Evolutionary conservation across 53 echinoderm and acorn worm species (phyloP), one percentile per base, ranked within the genome.

Genomic region (Echinometra lucunter): DNA sequence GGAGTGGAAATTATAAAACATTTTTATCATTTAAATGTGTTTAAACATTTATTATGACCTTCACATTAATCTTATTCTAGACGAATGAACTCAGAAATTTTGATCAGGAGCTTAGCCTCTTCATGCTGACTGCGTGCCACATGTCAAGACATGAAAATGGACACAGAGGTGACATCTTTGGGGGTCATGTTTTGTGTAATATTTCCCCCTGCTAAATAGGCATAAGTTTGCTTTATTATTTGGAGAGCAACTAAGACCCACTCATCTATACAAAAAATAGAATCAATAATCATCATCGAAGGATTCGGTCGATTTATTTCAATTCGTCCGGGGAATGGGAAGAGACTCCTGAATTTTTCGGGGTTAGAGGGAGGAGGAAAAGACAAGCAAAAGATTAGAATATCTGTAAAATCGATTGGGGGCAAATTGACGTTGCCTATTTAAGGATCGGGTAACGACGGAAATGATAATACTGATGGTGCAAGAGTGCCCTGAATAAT

Each of bases 401-500:
- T 89, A 67, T 67, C 91, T 91, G 91, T 67, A 44, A 67, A 91
- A 91, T 91, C 91, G 66, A 91, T 91, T 42, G 45, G n/a, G 58
- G 44, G 45, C n/a, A 66, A 66, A 67, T 67, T 91, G 91, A 42
- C 63, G 91, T 91, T 91, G 91, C 91, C 91, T 66, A 70, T 91
- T 67, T 91, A 67, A 67, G 91, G 91, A 91, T 66, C 45, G 40
- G 91, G 67, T 67, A 91, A 91, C 58, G 91, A 91, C 44, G 28
- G 91, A 91, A 91, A 45, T 91, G 66, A 66, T 45, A 69, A 91
- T 91, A 67, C 57, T 60, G 35, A 45, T 83, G 85, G 45, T 89
- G 89, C 60, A 89, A 89, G 89, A n/a, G 91, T 67, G 44, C 91
- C 42, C 91, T 91, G 28, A 91, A 91, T 91, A 66, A 91, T 91